phyloP scores from a whole-genome alignment of 2,888 invertebrate species.

The Lasioglossum calceatum region DNA sequence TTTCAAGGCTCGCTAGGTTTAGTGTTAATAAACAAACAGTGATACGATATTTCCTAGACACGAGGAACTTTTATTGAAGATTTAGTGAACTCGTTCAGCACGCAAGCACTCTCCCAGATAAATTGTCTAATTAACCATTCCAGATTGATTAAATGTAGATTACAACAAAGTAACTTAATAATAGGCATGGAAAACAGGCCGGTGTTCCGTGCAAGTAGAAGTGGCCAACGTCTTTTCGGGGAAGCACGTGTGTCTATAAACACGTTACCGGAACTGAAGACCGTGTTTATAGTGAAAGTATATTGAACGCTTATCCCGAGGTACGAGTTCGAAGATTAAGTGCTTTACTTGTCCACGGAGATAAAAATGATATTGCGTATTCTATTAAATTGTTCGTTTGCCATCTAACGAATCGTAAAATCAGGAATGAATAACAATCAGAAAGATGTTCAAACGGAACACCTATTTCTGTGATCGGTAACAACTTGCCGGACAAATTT shows the following conservation, averaged over 20 bases:
- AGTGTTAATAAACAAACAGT: not conserved
- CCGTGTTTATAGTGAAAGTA: constrained; percentile 5
- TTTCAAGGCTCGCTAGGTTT: too few species aligned
- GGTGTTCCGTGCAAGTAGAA: not conserved
- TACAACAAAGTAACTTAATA: not conserved
- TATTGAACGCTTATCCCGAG: not conserved
- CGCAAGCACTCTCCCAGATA: not conserved
- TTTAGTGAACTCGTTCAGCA: too few species aligned
- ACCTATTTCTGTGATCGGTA: not conserved
- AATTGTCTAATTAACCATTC: not conserved
- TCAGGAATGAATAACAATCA: not conserved
- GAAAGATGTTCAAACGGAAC: not conserved
- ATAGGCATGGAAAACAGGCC: not conserved
- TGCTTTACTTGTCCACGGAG: not conserved
- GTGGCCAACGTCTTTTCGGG: not conserved
- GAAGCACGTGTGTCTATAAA: not conserved
- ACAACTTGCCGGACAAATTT: not conserved
- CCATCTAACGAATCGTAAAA: not conserved
- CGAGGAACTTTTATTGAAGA: not conserved
- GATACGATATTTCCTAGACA: not conserved
- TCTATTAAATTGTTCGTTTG: not conserved
- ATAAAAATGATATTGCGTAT: not conserved
- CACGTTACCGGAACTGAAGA: constrained; percentile 1
- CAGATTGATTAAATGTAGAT: not conserved
- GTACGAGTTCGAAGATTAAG: not conserved